These are phyloP conservation scores for Menidia menidia DNA, from an alignment of 2,797 vertebrate genomes.

Conservation along the genomic window DNA sequence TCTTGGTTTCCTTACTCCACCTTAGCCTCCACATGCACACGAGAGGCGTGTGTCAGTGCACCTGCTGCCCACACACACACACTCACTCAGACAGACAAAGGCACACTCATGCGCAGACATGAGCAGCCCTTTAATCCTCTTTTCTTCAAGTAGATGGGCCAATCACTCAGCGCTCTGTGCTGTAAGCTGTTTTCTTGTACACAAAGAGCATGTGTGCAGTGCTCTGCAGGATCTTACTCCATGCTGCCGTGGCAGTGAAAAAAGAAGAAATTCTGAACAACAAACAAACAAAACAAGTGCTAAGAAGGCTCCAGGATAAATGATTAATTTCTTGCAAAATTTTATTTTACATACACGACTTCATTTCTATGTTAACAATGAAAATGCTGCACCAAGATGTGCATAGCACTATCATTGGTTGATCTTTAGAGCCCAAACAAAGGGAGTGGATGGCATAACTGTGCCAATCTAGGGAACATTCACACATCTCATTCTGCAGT, in stretches of 20 bases:
- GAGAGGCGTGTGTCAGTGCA: slow-evolving; percentile 28
- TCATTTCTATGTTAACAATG: slow-evolving; percentile 6
- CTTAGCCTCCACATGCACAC: slow-evolving; percentile 32
- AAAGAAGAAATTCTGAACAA: neutral
- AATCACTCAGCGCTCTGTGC: slow-evolving; percentile 64
- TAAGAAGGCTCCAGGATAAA: neutral
- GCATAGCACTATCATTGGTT: slow-evolving; percentile 29
- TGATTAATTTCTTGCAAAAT: slow-evolving; percentile 32
- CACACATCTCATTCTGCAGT: neutral
- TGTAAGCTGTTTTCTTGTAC: slow-evolving; percentile 62
- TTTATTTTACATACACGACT: slow-evolving; percentile 15
- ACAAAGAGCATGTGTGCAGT: slow-evolving; percentile 20
- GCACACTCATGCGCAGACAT: slow-evolving; percentile 53
- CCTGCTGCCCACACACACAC: slow-evolving; percentile 43
- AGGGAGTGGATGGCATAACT: neutral
- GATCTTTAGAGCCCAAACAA: slow-evolving; percentile 22
- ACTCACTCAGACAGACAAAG: slow-evolving; percentile 33
- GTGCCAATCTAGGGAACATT: slow-evolving; percentile 14
- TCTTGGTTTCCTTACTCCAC: slow-evolving; percentile 30
- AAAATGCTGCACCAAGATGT: slow-evolving; percentile 4
- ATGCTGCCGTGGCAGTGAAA: no score
- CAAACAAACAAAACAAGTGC: slow-evolving; percentile 13
- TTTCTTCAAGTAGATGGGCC: slow-evolving; percentile 71
- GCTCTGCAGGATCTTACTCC: slow-evolving; percentile 23
- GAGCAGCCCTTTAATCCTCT: slow-evolving; percentile 78